Evolutionary conservation across 2,113 vertebrate species (phyloP).

Genomic region (Danionella cerebrum): DNA sequence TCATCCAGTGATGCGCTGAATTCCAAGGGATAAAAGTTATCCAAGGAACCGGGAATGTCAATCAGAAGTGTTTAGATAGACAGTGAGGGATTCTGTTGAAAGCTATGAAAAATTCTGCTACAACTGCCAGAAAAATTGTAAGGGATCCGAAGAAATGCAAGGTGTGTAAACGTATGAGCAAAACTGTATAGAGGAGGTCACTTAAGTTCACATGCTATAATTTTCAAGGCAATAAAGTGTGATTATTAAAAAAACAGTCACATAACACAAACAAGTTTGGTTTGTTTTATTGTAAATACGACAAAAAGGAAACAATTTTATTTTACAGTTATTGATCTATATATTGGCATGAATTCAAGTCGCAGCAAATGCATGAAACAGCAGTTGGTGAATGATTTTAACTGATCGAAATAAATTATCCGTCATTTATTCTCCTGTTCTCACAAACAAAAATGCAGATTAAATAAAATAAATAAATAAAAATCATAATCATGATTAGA

Average conservation of each 20-base stretch:
- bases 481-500: conserved; percentile 28
- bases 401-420: conserved; percentile 14
- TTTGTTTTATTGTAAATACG: conserved; percentile 54
- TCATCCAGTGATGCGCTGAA: too few species aligned
- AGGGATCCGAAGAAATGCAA: too few species aligned
- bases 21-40: too few species aligned
- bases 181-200: too few species aligned
- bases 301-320: conserved; percentile 55
- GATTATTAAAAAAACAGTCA: conserved; percentile 2
- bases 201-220: too few species aligned
- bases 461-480: conserved; percentile 19
- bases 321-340: conserved; percentile 52
- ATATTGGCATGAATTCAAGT: conserved; percentile 48
- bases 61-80: too few species aligned
- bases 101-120: too few species aligned
- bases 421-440: conserved; percentile 21
- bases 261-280: conserved; percentile 27
- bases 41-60: too few species aligned
- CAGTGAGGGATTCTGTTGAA: too few species aligned
- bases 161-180: too few species aligned
- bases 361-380: conserved; percentile 42
- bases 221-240: too few species aligned
- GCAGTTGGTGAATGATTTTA: conserved; percentile 32
- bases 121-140: too few species aligned
- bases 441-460: conserved; percentile 22